A percentile compares a stretch with the other conserved stretches of the same genome.
phyloP scores from a whole-genome alignment of 2,888 invertebrate genomes.

The Pachliopta kotzebuea region DNA sequence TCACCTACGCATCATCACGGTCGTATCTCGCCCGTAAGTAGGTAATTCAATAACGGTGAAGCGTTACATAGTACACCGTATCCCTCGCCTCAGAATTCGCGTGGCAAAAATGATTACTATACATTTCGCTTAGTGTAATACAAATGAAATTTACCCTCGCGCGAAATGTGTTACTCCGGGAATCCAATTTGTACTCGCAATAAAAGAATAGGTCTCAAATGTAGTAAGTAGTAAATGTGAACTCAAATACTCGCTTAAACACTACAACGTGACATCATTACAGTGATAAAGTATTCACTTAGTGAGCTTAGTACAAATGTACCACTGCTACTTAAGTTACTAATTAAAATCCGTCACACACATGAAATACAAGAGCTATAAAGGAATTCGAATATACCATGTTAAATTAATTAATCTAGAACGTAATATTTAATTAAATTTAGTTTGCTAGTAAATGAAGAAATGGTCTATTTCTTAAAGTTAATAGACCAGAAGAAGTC shows the following conservation, averaged over 20 bases:
- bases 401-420: no score
- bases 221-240: no score
- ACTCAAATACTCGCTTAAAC: conserved; percentile 5
- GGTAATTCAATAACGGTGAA: conserved; percentile 29
- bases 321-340: no score
- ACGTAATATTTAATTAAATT: no score
- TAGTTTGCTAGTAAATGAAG: no score
- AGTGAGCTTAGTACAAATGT: no score
- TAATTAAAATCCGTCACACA: no score
- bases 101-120: conserved; percentile 31
- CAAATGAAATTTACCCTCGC: conserved; percentile 49
- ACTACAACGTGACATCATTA: conserved; percentile 6
- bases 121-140: conserved; percentile 46
- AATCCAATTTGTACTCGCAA: conserved; percentile 64
- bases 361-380: no score
- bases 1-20: conserved; percentile 19
- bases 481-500: no score
- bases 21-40: conserved; percentile 30
- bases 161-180: conserved; percentile 44
- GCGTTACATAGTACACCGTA: conserved; percentile 9
- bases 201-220: conserved; percentile 53
- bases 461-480: no score
- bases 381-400: no score
- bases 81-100: conserved; percentile 15
- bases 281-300: neutral